phyloP scores from a whole-genome alignment of 2,888 invertebrate genomes.

The Odontocerum albicorne region DNA sequence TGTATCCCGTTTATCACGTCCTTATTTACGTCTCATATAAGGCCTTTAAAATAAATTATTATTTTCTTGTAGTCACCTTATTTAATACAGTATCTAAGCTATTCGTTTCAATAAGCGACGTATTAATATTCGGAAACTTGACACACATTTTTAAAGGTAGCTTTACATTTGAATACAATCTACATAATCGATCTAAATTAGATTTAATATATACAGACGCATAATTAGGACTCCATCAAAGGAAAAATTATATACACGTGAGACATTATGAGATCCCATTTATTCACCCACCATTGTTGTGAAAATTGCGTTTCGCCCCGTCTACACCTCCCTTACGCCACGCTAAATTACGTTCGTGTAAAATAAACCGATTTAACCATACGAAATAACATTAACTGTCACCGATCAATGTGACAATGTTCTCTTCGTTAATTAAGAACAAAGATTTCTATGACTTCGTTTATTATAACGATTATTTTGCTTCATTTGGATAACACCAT shows the following conservation, averaged over 20 bases:
- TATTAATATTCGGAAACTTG: too few relatives aligned
- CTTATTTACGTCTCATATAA: too few relatives aligned
- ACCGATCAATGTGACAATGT: too few relatives aligned
- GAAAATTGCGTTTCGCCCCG: constrained; percentile 11
- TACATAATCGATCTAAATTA: constrained; percentile 28
- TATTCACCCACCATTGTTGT: constrained; percentile 22
- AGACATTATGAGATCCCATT: constrained; percentile 17
- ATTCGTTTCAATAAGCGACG: too few relatives aligned
- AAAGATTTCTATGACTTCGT: too few relatives aligned
- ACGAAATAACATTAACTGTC: not conserved
- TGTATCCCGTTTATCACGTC: too few relatives aligned
- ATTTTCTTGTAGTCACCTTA: too few relatives aligned
- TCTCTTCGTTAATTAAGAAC: too few relatives aligned
- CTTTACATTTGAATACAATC: constrained; percentile 17
- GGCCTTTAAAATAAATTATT: too few relatives aligned
- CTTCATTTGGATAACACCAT: too few relatives aligned
- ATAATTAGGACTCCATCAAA: constrained; percentile 32
- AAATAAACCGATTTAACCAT: not conserved
- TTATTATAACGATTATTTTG: too few relatives aligned
- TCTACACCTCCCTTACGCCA: not conserved
- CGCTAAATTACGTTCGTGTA: not conserved
- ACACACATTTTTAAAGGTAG: constrained; percentile 2
- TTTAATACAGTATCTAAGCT: too few relatives aligned
- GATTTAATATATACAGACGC: constrained; percentile 31
- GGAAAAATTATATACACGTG: constrained; percentile 14